Conservation (phyloP, 2,888 invertebrate species). For the Brachynemurus nebulosus region DNA sequence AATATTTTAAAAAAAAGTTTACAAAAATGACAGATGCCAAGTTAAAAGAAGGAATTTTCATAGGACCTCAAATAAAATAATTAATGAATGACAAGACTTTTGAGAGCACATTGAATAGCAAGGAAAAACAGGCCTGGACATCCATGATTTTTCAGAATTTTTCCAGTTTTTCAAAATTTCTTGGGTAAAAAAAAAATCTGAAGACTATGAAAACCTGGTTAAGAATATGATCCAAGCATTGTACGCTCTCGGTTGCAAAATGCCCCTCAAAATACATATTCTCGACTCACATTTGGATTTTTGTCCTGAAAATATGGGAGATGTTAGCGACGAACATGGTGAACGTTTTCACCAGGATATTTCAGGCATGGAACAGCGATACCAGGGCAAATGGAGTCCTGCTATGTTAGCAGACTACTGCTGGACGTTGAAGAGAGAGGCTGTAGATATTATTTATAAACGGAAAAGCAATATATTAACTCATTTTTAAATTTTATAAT, state of each 20-base stretch:
- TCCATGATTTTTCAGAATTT: no score
- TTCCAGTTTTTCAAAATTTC: no score
- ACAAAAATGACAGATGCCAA: no score
- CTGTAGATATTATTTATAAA: neutral
- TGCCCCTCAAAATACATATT: slow-evolving; percentile 22
- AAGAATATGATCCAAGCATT: no score
- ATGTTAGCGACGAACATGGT: slow-evolving; percentile 23
- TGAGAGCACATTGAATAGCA: no score
- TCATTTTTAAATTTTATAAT: slow-evolving; percentile 3
- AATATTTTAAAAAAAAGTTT: no score
- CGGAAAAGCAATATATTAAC: neutral
- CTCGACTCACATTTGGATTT: slow-evolving; percentile 21
- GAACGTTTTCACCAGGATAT: slow-evolving; percentile 27
- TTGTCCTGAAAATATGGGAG: slow-evolving; percentile 24
- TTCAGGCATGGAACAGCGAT: slow-evolving; percentile 24
- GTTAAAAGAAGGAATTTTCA: no score
- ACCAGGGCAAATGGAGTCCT: slow-evolving; percentile 24
- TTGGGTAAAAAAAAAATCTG: no score
- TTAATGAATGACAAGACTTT: no score
- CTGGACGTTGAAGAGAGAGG: slow-evolving; percentile 17
- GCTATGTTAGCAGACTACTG: slow-evolving; percentile 26
- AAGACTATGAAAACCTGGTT: no score
- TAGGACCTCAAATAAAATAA: no score
- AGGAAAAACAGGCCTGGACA: no score
- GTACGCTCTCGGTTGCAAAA: slow-evolving; percentile 21